These are phyloP conservation scores for Nannoperca obscura DNA, from an alignment of 2,797 vertebrate species.

Conservation along the genomic window DNA sequence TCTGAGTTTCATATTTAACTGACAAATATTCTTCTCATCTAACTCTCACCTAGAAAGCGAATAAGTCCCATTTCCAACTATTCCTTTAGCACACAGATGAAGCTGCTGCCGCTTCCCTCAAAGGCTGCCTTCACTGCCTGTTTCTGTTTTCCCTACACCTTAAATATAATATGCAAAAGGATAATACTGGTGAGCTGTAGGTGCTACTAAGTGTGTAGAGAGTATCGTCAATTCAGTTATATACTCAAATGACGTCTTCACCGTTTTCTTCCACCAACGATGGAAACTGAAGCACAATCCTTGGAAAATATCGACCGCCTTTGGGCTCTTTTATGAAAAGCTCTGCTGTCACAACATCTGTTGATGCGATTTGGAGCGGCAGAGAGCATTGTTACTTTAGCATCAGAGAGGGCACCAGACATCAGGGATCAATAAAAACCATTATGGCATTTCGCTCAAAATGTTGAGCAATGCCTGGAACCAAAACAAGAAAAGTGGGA, in stretches of 20 bases:
- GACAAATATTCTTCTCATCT: not conserved
- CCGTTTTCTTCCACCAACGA: constrained; percentile 44
- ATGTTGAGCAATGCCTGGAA: constrained; percentile 66
- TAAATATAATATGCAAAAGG: not conserved
- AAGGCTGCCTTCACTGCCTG: not conserved
- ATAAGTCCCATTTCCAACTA: not conserved
- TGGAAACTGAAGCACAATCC: constrained; percentile 63
- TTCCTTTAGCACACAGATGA: not conserved
- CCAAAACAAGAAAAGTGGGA: constrained; percentile 53
- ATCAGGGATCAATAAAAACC: constrained; percentile 78
- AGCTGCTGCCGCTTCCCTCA: not conserved
- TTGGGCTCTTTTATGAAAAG: constrained; percentile 79
- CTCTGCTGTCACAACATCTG: constrained; percentile 80
- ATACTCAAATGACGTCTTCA: constrained; percentile 58
- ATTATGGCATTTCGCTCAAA: constrained; percentile 73
- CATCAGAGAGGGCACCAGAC: constrained; percentile 61
- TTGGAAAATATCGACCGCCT: constrained; percentile 66
- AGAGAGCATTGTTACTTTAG: constrained; percentile 70
- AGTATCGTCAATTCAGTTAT: constrained; percentile 36
- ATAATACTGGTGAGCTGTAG: not conserved
- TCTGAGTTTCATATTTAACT: not conserved
- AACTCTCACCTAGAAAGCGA: not conserved
- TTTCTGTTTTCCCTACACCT: not conserved
- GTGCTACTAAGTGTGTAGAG: not conserved
- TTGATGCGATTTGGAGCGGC: constrained; percentile 72